A percentile compares a stretch with the other conserved stretches of the same genome.
Conservation (phyloP, 1,140 invertebrate genomes). For the Plodia interpunctella region DNA sequence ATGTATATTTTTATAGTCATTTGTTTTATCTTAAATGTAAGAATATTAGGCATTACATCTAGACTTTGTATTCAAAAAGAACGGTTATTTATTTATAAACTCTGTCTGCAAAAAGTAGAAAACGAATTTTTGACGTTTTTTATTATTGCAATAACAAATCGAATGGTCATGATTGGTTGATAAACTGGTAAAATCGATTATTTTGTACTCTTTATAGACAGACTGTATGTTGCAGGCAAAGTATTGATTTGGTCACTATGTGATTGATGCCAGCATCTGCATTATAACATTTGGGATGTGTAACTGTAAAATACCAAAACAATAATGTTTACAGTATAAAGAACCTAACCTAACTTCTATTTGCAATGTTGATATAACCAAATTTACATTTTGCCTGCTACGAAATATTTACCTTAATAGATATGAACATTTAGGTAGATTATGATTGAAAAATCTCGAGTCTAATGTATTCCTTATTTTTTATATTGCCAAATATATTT, state of each 20-base stretch:
- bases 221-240: slow-evolving; percentile 43
- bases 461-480: slow-evolving; percentile 72
- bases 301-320: no score
- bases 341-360: background rate
- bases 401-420: slow-evolving; percentile 34
- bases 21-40: slow-evolving; percentile 48
- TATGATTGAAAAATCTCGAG: slow-evolving; percentile 59
- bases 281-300: no score
- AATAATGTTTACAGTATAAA: no score
- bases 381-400: slow-evolving; percentile 33
- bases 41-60: slow-evolving; percentile 34
- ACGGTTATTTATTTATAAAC: no score
- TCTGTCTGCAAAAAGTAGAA: no score
- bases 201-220: no score
- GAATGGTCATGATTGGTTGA: no score
- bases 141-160: no score
- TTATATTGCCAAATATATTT: slow-evolving; percentile 76
- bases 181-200: no score
- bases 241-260: slow-evolving; percentile 25
- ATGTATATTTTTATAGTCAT: slow-evolving; percentile 61
- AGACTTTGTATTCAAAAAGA: slow-evolving; percentile 58
- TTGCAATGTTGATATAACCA: slow-evolving; percentile 14
- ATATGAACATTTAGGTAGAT: slow-evolving; percentile 51
- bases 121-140: no score
- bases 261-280: background rate